Evolutionary conservation across 2,797 vertebrate genomes (phyloP).

Genomic region (Labeo calbasu): DNA sequence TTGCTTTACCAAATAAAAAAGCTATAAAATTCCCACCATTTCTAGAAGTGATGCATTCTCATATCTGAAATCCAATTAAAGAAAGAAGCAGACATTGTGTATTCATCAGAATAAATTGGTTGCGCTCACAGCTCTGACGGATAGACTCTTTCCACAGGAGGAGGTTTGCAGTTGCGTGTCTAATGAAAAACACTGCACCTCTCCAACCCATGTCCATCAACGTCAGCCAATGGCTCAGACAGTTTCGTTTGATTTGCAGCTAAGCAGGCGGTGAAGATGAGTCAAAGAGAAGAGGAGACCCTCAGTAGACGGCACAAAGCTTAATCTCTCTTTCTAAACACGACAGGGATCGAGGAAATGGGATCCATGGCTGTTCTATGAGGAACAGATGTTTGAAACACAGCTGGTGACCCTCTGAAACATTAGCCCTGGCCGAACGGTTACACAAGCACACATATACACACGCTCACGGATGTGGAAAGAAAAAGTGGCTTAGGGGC

Average conservation of each 20-base stretch:
- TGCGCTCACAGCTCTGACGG: conserved; percentile 53
- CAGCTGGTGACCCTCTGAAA: conserved; percentile 61
- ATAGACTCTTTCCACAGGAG: conserved; percentile 41
- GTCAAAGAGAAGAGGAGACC: conserved; percentile 46
- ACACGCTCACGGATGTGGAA: conserved; percentile 19
- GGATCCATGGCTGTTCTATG: conserved; percentile 61
- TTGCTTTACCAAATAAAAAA: neutral
- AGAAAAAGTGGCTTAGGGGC: conserved; percentile 41
- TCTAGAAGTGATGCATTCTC: neutral
- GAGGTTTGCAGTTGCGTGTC: conserved; percentile 35
- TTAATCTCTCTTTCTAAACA: conserved; percentile 64
- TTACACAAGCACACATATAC: conserved; percentile 44
- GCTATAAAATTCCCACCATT: neutral
- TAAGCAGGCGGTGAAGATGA: conserved; percentile 45
- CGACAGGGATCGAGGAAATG: conserved; percentile 66
- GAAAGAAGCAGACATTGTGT: conserved; percentile 41
- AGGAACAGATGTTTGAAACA: conserved; percentile 69
- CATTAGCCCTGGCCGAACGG: conserved; percentile 51
- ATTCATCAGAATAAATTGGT: conserved; percentile 52
- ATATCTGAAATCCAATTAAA: conserved; percentile 44
- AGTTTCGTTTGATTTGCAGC: conserved; percentile 62
- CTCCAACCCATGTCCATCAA: conserved; percentile 57
- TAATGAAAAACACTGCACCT: conserved; percentile 64
- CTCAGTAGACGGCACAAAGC: conserved; percentile 61
- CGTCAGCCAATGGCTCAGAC: conserved; percentile 41